Base-by-base conservation (phyloP, 2,888 invertebrate genomes). In the Lasioglossum calceatum region DNA sequence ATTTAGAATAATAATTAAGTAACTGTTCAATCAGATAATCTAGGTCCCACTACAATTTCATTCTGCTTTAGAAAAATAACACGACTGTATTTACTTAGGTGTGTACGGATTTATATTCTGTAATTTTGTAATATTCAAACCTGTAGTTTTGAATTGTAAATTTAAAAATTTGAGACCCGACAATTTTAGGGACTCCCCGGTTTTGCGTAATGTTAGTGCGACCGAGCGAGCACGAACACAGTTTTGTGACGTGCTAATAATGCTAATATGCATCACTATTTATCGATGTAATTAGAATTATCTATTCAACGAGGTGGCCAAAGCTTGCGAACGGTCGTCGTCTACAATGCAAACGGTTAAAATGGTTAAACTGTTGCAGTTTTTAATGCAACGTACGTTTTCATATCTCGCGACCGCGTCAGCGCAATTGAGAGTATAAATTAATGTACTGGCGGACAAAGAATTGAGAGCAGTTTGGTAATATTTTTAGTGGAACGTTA, bases 281-380 rank as follows among this genome's bases (percentile, higher is more conserved):
- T 42, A 42, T 71, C 71, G 10, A 71, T 71, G 71, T n/a, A 42
- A 71, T 71, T 71, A 71, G 71, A 71, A 42, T 42, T 71, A 71
- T 71, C 71, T 71, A 71, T 71, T 71, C 42, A 71, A 42, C n/a
- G 42, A 42, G 39, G 23, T n/a, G 10, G 19, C 23, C 67, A 36
- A 23, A 36, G 67, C 23, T 42, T 14, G 39, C n/a, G 14, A 14
- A 23, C 14, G n/a, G 12, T 71, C 71, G 1, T 0, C 14, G 10
- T 14, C 0, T n/a, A 42, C 23, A 14, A n/a, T 42, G 71, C 39
- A n/a, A 71, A 71, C 5, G 14, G n/a, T 42, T 71, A 44, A 44
- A 44, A 14, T 14, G 23, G 12, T 12, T n/a, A 42, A 39, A n/a
- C 10, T n/a, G 4, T 39, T n/a, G 5, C 71, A n/a, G 71, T 42